Evolutionary conservation across 2,113 vertebrate species (phyloP), one percentile per base, ranked within the genome.

Genomic region (Sapayoa aenigma): DNA sequence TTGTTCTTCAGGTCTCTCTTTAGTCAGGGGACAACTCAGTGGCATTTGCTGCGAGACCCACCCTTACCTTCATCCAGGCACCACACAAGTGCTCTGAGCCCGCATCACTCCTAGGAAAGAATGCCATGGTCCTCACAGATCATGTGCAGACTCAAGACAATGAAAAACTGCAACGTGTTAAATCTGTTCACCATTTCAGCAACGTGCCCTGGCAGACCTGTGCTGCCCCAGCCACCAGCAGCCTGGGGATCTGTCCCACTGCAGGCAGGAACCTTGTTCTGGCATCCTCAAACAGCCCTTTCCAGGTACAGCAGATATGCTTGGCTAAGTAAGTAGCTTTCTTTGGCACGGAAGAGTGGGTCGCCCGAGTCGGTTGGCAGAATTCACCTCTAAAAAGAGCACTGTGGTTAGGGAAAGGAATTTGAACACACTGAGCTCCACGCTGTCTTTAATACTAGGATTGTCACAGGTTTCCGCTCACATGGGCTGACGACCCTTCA

Each of bases 261-360:
- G 50, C 50, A 62, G 68, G 76, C 67, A 75, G 74, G 6, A 62
- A 31, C 46, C 33, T 47, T 17, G 18, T 65, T 87, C 53, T 2
- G 0, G 76, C 80, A 77, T 55, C 73, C 73, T 77, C 16, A 1
- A 60, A 58, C 69, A 93, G 89, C 50, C 49, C 46, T 83, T 28
- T 91, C 89, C 91, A 91, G 93, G 89, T 89, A 94, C 72, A 75
- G 62, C 44, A 90, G 95, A 94, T 80, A 79, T 3, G 5, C 65
- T 80, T 95, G 78, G 90, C 85, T 55, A 67, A 93, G 44, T 10
- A 39, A 85, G 50, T 2, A 19, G 90, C 90, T 93, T 95, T 12
- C 75, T 74, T 93, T 95, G 96, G 89, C 89, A 2, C 1, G 4
- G 21, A 24, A 55, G 58, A 79, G 46, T 2, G 1, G 47, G 62